phyloP scores from a whole-genome alignment of 2,797 vertebrate genomes.

The Coilia nasus region DNA sequence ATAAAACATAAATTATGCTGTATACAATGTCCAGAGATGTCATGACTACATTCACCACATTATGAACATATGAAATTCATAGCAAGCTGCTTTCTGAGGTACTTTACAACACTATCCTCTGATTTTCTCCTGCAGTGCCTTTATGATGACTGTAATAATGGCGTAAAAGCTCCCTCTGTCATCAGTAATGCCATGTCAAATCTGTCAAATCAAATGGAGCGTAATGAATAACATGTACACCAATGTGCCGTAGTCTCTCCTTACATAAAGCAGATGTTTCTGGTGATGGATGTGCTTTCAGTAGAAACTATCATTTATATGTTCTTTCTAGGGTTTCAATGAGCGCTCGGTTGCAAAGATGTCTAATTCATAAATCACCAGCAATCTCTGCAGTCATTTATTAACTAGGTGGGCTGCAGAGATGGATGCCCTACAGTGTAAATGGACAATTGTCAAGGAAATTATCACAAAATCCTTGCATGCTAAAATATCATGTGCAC shows the following conservation, averaged over 20 bases:
- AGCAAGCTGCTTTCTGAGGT: background rate
- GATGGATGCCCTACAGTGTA: background rate
- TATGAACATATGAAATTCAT: background rate
- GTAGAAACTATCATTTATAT: background rate
- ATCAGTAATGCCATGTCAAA: background rate
- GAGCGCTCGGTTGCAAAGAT: background rate
- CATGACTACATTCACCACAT: background rate
- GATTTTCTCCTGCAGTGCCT: background rate
- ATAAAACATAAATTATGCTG: background rate
- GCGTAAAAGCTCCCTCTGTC: background rate
- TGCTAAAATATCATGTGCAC: background rate
- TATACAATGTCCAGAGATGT: background rate
- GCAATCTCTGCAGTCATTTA: background rate
- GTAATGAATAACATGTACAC: background rate
- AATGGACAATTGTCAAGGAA: slow-evolving; percentile 16
- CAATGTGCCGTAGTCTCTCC: background rate
- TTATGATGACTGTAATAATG: background rate
- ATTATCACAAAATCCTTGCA: background rate
- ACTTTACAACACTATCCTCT: too few relatives aligned
- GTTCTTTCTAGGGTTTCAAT: background rate
- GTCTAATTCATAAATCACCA: background rate
- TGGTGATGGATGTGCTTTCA: background rate
- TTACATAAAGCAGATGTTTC: background rate
- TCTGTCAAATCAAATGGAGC: background rate
- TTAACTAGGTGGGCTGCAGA: background rate